phyloP scores from a whole-genome alignment of 2,888 invertebrate species.

The Drosophila mettleri region DNA sequence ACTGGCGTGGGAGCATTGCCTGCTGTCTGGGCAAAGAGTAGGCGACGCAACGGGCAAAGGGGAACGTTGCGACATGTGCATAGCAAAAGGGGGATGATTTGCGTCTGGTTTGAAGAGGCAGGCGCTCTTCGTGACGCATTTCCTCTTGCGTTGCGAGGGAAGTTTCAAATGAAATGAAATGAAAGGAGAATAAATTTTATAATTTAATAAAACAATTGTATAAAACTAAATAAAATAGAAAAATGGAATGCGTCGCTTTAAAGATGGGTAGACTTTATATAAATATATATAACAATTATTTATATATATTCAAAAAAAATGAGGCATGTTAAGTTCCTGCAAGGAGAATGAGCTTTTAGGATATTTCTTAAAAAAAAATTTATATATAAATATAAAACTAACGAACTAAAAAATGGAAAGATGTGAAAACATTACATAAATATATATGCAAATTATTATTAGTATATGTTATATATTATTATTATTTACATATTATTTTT shows the following conservation, averaged over 20 bases:
- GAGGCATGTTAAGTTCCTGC: no score
- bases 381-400: background rate
- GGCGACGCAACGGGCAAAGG: conserved; percentile 3
- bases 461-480: no score
- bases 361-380: no score
- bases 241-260: background rate
- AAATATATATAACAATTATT: background rate
- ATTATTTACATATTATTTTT: no score
- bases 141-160: conserved; percentile 58
- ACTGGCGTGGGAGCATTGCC: conserved; percentile 27
- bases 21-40: conserved; percentile 21
- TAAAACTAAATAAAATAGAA: background rate
- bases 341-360: no score
- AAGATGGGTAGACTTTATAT: background rate
- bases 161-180: background rate
- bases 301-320: no score
- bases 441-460: no score
- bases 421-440: no score
- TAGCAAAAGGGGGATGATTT: conserved; percentile 35
- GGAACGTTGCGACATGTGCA: conserved; percentile 24
- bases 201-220: background rate
- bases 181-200: background rate
- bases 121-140: conserved; percentile 60
- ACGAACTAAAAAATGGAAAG: background rate
- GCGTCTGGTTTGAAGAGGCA: conserved; percentile 19